phyloP scores from a whole-genome alignment of 2,113 vertebrate species.

The Rallus limicola region DNA sequence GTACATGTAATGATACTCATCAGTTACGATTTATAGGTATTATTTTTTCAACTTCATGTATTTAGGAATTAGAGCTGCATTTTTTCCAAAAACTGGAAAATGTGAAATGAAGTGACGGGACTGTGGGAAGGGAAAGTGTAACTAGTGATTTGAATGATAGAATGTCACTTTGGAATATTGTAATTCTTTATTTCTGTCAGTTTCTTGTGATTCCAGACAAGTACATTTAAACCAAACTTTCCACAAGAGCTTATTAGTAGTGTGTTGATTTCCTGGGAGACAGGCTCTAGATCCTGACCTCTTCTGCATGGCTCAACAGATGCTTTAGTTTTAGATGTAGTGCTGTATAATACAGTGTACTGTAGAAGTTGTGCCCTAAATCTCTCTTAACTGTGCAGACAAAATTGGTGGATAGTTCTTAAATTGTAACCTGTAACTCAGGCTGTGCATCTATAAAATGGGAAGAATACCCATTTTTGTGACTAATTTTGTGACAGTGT shows the following conservation, averaged over 20 bases:
- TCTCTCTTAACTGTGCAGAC: neutral
- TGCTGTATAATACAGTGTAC: fast-evolving
- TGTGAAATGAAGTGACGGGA: neutral
- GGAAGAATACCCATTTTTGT: neutral
- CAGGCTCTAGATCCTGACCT: neutral
- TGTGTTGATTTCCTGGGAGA: neutral
- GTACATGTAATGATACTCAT: neutral
- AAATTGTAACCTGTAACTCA: neutral
- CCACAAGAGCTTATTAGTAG: neutral
- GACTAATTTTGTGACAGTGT: neutral
- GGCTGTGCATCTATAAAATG: neutral
- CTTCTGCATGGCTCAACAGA: neutral
- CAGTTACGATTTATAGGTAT: neutral
- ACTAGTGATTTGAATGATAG: neutral
- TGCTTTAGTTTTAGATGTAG: neutral
- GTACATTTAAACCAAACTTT: neutral
- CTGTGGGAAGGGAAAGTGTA: neutral
- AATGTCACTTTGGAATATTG: constrained; percentile 1
- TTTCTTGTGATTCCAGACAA: neutral
- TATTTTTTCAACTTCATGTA: neutral
- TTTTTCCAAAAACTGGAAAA: neutral
- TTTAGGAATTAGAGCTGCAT: neutral
- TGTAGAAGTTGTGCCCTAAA: neutral
- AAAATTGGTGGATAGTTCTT: neutral
- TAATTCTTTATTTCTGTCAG: neutral